These are phyloP conservation scores for Bos javanicus DNA, from an alignment of 2,113 vertebrate genomes.

Conservation along the genomic window DNA sequence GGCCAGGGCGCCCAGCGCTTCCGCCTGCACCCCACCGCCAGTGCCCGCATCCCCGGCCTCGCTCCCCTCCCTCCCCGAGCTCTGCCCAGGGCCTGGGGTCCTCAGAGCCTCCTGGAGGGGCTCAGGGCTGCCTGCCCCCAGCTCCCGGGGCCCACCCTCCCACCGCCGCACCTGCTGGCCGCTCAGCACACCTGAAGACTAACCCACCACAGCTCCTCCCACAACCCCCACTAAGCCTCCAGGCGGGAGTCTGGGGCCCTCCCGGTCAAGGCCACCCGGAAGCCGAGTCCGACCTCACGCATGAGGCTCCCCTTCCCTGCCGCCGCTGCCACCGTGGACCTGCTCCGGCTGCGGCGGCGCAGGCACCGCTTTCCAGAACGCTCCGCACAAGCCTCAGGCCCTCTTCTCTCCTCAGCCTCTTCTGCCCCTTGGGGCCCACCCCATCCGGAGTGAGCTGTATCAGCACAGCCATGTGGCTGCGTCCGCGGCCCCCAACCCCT, in stretches of 20 bases:
- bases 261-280: background rate
- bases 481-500: background rate
- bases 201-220: background rate
- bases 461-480: background rate
- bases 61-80: rapidly evolving
- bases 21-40: background rate
- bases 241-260: rapidly evolving
- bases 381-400: rapidly evolving
- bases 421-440: no score
- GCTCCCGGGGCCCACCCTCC: background rate
- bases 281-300: rapidly evolving
- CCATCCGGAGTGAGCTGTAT: no score
- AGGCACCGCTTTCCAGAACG: rapidly evolving
- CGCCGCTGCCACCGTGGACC: rapidly evolving
- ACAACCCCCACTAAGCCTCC: rapidly evolving
- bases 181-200: background rate
- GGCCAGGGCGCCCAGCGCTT: background rate
- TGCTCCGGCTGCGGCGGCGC: background rate
- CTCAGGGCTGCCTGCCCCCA: background rate
- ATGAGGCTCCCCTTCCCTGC: no score
- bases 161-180: rapidly evolving
- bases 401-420: background rate
- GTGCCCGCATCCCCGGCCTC: background rate
- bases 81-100: background rate
- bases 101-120: background rate